Conservation (phyloP, 2,888 invertebrate species). For the Dynastes tityus region DNA sequence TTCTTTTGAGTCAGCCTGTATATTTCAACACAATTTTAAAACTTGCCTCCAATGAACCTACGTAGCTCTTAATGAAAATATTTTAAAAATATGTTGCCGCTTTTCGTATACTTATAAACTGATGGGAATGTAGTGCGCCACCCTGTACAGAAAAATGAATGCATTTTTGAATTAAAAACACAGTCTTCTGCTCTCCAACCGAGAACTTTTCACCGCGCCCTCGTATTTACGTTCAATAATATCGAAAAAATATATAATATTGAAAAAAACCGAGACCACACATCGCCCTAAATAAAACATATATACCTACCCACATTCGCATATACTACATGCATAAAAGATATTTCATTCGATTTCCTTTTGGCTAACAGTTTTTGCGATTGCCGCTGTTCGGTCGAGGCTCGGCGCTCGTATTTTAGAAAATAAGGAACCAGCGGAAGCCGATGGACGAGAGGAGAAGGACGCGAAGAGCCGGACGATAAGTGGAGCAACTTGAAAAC, state of each 20-base stretch:
- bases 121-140: too few relatives aligned
- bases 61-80: too few relatives aligned
- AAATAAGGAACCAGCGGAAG: conserved; percentile 40
- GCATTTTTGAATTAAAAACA: too few relatives aligned
- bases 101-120: too few relatives aligned
- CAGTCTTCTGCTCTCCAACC: too few relatives aligned
- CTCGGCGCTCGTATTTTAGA: background rate
- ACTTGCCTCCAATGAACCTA: too few relatives aligned
- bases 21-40: too few relatives aligned
- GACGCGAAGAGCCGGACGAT: conserved; percentile 30
- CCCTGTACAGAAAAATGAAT: too few relatives aligned
- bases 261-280: conserved; percentile 48
- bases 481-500: conserved; percentile 55
- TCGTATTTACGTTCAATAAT: conserved; percentile 9
- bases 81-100: too few relatives aligned
- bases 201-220: too few relatives aligned
- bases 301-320: background rate
- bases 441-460: conserved; percentile 34
- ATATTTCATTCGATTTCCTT: conserved; percentile 49
- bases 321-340: conserved; percentile 36
- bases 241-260: background rate
- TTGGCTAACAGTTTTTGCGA: conserved; percentile 52
- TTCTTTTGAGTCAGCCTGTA: too few relatives aligned
- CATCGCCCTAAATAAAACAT: conserved; percentile 48
- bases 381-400: conserved; percentile 26